A percentile compares a stretch with the other conserved stretches of the same genome.
Evolutionary conservation across 1,140 invertebrate species (phyloP).

Genomic region (Oreohelix idahoensis): DNA sequence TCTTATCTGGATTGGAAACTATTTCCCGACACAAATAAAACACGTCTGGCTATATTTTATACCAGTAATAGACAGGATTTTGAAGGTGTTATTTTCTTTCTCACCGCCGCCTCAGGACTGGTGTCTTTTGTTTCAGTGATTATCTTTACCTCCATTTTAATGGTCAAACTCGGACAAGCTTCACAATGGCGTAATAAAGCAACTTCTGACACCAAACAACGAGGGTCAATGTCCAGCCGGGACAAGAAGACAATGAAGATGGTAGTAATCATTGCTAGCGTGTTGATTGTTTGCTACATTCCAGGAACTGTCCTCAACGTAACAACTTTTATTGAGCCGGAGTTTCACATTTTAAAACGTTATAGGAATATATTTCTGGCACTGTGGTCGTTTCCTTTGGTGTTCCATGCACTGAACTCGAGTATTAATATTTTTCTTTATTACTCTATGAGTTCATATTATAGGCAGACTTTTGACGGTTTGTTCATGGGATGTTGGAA

Average conservation of each 20-base stretch:
- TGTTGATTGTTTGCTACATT: background rate
- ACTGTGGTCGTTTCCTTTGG: background rate
- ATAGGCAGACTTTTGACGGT: background rate
- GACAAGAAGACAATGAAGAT: conserved; percentile 10
- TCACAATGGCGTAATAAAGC: background rate
- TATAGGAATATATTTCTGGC: background rate
- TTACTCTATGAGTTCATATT: conserved; percentile 2
- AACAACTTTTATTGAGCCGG: background rate
- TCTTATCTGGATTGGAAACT: background rate
- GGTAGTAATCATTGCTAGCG: background rate
- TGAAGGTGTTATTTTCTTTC: background rate
- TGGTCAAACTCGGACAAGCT: background rate
- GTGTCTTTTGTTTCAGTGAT: background rate
- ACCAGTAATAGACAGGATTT: background rate
- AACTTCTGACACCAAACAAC: background rate
- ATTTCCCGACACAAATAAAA: background rate
- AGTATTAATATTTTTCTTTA: conserved; percentile 19
- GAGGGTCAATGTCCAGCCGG: background rate
- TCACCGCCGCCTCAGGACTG: background rate
- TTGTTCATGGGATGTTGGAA: no score
- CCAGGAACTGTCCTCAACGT: background rate
- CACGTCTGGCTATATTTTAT: background rate
- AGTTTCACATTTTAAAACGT: background rate
- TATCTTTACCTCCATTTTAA: background rate
- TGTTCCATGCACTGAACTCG: background rate